Evolutionary conservation across 2,797 vertebrate species (phyloP), one percentile per base, ranked within the genome.

Genomic region (Eurystomus glaucurus): DNA sequence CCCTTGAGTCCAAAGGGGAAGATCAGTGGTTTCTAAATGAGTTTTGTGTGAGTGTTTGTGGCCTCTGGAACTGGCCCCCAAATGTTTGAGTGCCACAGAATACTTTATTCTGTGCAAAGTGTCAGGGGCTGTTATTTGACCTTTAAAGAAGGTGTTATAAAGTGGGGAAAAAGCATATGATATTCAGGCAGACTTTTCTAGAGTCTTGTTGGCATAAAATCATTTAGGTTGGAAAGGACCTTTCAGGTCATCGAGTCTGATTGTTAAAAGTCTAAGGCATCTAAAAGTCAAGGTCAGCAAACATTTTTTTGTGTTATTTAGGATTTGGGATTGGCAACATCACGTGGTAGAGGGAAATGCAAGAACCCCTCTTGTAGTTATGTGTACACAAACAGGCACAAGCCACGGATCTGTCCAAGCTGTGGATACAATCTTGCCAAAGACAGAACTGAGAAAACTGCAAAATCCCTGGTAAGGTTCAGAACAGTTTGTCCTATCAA

Each of bases 361-460:
- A 99, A 99, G 97, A 99, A 99, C 95, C 99, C 99, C 1, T 98
- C 98, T 31, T 99, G 99, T 95, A 99, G 98, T 95, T 99, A 99
- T 1, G 98, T 99, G 84, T 99, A 99, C 79, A 99, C 99, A 80
- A 99, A 99, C 98, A 98, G 99, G 82, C 99, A 99, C 97, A 99
- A 99, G 95, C 99, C 99, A 13, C 98, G 98, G 2, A 79, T 98
- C 95, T 99, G 99, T 78, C 99, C 99, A 26, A 99, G 98, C 97
- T 99, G 99, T 87, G 99, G 99, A 85, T 99, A 98, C 88, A 99
- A 99, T 94, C 98, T 99, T 95, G 96, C 98, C 94, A 99, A 99
- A 98, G 99, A 99, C 85, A 98, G 98, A 95, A 94, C 95, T 61
- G 98, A 98, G 91, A 98, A 98, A 97, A 97, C 94, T 78, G n/a